Base-by-base conservation (phyloP, 2,888 invertebrate species). In the Microctonus hyperodae region DNA sequence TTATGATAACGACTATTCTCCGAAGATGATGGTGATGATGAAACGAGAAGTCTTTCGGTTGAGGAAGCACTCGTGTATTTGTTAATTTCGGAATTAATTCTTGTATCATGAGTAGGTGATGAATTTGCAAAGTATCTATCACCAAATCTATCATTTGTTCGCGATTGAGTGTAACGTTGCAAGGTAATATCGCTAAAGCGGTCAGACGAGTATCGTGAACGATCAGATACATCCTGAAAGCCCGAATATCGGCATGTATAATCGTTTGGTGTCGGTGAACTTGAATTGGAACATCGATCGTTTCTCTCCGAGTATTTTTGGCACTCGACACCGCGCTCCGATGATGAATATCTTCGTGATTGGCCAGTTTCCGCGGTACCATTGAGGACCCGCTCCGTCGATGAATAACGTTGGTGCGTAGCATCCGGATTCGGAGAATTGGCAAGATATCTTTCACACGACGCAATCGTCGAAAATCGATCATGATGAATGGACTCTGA, bases 11-110 rank as follows among this genome's bases (percentile, higher is more conserved):
- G 74, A 31, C 74, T 74, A 23, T 78, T 73, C 48, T 83, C 83
- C 33, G 79, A 78, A n/a, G 77, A 77, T 2, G 81, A 77, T 28
- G 79, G 77, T 5, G 81, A 79, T 1, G 78, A 79, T 31, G 81
- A 79, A 11, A 79, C 78, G 57, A 83, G 69, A 13, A 83, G 70
- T 56, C 83, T 77, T 56, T 83, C 83, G 28, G 80, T 81, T 22
- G 83, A 81, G 2, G 63, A 63, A 22, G 58, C 50, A 44, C 44
- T 44, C 25, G 59, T 31, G 50, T 63, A 67, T 53, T 59, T 50
- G 40, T 35, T 35, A 3, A 53, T 28, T 25, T 67, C 67, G 22
- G 67, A 67, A 33, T 16, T 44, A n/a, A 63, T 53, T 28, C 67
- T 37, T 22, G 51, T 33, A 23, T 67, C 67, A 40, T 67, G 62